Conservation (phyloP, 2,888 invertebrate genomes). For the Acanthosepion lycidas region DNA sequence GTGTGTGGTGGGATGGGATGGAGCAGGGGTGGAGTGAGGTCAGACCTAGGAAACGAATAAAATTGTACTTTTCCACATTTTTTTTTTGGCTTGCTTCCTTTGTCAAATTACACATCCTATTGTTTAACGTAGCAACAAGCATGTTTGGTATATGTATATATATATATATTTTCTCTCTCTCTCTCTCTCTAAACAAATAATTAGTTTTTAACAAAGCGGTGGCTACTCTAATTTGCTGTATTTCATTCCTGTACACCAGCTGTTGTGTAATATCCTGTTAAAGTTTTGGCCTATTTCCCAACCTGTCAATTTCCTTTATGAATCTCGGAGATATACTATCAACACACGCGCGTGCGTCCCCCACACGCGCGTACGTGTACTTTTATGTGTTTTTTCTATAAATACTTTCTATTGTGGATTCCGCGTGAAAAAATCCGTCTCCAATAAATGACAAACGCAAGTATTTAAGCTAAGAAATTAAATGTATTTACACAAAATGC, state of each 20-base stretch:
- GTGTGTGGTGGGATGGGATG: too few relatives aligned
- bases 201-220: not conserved
- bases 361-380: too few relatives aligned
- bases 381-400: too few relatives aligned
- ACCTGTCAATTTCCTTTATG: not conserved
- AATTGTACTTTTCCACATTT: not conserved
- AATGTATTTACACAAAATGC: too few relatives aligned
- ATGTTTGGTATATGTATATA: not conserved
- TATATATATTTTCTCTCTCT: not conserved
- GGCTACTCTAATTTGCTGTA: not conserved
- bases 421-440: too few relatives aligned
- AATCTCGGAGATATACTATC: not conserved
- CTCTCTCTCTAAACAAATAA: not conserved
- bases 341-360: too few relatives aligned
- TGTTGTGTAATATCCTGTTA: not conserved
- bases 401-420: too few relatives aligned
- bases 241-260: not conserved
- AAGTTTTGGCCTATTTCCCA: not conserved
- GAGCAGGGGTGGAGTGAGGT: not conserved
- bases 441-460: too few relatives aligned
- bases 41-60: not conserved
- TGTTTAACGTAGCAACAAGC: not conserved
- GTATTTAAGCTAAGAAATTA: too few relatives aligned
- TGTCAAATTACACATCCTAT: not conserved
- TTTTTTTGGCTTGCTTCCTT: not conserved